Evolutionary conservation across 2,113 vertebrate genomes (phyloP).

Genomic region (Probosciger aterrimus): DNA sequence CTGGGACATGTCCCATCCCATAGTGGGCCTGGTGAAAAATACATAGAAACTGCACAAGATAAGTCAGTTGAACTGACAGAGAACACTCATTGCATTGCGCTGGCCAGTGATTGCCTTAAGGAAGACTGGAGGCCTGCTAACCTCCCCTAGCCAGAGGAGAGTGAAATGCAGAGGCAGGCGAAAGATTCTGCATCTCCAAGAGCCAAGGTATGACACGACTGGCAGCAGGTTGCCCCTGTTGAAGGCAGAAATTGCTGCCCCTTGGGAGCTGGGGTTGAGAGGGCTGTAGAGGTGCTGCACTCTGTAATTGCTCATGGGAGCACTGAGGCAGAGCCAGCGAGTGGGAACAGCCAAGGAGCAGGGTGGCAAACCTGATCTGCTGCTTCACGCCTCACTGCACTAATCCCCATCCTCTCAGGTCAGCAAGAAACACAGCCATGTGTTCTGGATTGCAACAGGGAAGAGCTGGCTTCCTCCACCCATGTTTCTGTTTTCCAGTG

Average conservation of each 20-base stretch:
- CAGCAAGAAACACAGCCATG: neutral
- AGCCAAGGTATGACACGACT: neutral
- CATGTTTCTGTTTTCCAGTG: neutral
- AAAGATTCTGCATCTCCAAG: neutral
- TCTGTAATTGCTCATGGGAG: neutral
- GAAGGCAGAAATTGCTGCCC: neutral
- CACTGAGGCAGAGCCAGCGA: neutral
- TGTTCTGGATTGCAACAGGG: accelerated
- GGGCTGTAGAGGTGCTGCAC: neutral
- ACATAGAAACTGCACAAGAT: neutral
- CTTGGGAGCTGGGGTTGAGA: neutral
- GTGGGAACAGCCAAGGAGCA: neutral
- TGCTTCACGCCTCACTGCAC: accelerated
- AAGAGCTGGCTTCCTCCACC: neutral
- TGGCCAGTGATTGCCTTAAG: neutral
- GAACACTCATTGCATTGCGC: neutral
- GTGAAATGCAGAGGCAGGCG: neutral
- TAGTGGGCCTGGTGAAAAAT: neutral
- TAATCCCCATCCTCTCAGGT: neutral
- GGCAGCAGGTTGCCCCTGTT: neutral
- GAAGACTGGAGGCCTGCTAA: neutral
- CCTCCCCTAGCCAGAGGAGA: neutral
- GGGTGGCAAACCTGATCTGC: neutral
- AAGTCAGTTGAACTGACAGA: neutral
- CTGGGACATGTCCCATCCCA: neutral